Evolutionary conservation across 2,888 invertebrate species (phyloP).

Genomic region (Spilosoma lubricipeda): DNA sequence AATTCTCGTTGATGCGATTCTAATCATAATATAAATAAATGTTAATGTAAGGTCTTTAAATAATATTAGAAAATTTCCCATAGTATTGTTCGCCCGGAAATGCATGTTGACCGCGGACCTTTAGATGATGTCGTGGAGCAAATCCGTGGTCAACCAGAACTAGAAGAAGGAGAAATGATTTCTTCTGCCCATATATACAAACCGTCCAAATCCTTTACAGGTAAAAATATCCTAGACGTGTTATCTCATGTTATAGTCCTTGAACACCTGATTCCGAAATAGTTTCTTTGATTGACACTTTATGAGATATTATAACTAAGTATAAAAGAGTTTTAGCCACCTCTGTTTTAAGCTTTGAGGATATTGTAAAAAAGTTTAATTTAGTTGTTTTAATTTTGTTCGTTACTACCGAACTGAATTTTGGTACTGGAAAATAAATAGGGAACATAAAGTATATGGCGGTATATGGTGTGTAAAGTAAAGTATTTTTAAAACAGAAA

Average conservation of each 20-base stretch:
- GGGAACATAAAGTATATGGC: background rate
- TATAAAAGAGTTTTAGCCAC: no score
- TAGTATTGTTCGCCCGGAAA: conserved; percentile 72
- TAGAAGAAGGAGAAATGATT: conserved; percentile 81
- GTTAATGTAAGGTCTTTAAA: background rate
- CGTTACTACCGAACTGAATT: background rate
- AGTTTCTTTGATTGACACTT: background rate
- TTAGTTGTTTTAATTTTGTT: background rate
- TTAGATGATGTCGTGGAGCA: conserved; percentile 81
- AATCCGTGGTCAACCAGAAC: conserved; percentile 78
- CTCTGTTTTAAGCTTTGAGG: no score
- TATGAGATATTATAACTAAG: background rate
- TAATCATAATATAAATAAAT: background rate
- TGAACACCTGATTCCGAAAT: background rate
- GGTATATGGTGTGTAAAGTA: no score
- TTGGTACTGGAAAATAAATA: background rate
- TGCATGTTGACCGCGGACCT: conserved; percentile 77
- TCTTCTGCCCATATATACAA: conserved; percentile 75
- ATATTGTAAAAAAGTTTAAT: background rate
- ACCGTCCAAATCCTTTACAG: conserved; percentile 68
- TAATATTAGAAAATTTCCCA: conserved; percentile 1
- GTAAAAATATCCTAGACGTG: conserved; percentile 44
- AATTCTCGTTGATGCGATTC: background rate
- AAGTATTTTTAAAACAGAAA: background rate
- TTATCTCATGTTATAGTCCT: background rate